Evolutionary conservation across 1,140 invertebrate species (phyloP), one percentile per base, ranked within the genome.

Genomic region (Heliconius congener): DNA sequence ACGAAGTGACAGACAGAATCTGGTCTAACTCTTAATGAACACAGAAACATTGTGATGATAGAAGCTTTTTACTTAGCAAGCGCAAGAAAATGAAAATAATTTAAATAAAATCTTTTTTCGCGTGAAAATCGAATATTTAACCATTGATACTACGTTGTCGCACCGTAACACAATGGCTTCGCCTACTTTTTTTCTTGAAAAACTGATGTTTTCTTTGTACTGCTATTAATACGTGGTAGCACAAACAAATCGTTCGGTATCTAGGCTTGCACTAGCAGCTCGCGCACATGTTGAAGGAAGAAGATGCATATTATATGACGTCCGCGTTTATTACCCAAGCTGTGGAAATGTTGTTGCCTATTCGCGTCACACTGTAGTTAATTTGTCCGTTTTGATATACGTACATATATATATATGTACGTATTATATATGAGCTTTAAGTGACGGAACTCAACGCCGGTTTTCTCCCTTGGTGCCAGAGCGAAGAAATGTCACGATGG

Each of bases 161-260:
- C 27, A 16, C 11, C 27, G 27, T 30, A 30, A 11, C 34, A 37
- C n/a, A 34, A 72, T 37, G 30, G 52, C 19, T 74, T 74, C 52
- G 39, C 27, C 30, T 57, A 50, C 60, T 42, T 76, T 76, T 46
- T 77, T 74, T 71, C 13, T 77, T 55, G n/a, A 81, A 77, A 23
- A 57, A 5, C 60, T 27, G 30, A 66, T 66, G 27, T 77, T 82
- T 82, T 82, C 81, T 82, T 74, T 50, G 57, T 77, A 50, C 55
- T 73, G 66, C 73, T 77, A 80, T 82, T 82, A 80, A 80, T 80
- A 78, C n/a, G 55, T 70, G 46, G 37, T 73, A 80, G 76, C 60
- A 80, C 76, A 82, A 82, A 82, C 79, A 80, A 77, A 80, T 76
- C 78, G 55, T 60, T 73, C 57, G 72, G 76, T 72, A 82, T 82